Evolutionary conservation across 2,888 invertebrate species (phyloP).

Genomic region (Bellardia pandia): DNA sequence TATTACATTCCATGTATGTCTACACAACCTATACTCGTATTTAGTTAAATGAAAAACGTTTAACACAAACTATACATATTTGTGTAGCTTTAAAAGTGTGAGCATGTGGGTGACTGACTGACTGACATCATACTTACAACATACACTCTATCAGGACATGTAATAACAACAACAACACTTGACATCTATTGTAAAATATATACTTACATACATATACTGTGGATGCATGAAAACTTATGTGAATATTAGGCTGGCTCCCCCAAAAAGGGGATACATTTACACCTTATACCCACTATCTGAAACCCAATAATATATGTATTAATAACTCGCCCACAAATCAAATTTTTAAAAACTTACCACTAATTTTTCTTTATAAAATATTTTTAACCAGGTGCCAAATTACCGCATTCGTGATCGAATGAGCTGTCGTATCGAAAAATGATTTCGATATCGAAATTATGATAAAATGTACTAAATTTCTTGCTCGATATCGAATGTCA

Average conservation of each 20-base stretch:
- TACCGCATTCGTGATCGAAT: no score
- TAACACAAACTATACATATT: constrained; percentile 28
- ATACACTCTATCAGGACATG: constrained; percentile 49
- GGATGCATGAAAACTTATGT: not conserved
- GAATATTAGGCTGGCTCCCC: not conserved
- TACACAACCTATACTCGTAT: not conserved
- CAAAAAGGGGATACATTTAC: no score
- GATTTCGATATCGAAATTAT: no score
- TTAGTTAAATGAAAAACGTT: constrained; percentile 25
- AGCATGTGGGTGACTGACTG: constrained; percentile 44
- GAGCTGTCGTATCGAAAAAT: no score
- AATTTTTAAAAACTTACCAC: no score
- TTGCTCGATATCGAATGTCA: no score
- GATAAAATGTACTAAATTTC: no score
- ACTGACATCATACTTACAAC: constrained; percentile 55
- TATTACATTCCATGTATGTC: not conserved
- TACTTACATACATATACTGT: not conserved
- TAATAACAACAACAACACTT: constrained; percentile 56
- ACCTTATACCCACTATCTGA: no score
- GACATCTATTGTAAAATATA: constrained; percentile 65
- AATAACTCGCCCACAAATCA: no score
- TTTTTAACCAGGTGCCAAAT: no score
- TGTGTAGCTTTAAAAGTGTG: constrained; percentile 2
- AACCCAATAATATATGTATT: no score
- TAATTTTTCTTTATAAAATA: no score